A percentile compares a stretch with the other conserved stretches of the same genome.
Conservation (phyloP, 2,113 vertebrate species). For the Macrotis lagotis region DNA sequence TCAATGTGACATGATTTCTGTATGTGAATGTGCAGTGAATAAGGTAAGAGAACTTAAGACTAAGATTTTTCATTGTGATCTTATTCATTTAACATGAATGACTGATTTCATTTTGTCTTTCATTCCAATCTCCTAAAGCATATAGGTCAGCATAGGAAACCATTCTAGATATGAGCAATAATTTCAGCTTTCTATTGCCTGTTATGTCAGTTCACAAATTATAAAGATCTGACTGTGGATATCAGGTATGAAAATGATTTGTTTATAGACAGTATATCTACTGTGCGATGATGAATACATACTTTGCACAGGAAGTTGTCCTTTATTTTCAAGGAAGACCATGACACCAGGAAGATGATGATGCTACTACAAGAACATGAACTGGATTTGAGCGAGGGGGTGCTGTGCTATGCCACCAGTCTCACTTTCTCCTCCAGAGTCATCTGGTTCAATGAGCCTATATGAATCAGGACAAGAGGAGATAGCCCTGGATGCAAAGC, state of each 20-base stretch:
- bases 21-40: not conserved
- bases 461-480: no score
- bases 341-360: no score
- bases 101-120: not conserved
- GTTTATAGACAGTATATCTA: not conserved
- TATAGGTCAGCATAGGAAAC: not conserved
- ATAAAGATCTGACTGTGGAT: not conserved
- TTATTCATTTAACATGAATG: conserved; percentile 6
- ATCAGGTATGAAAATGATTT: not conserved
- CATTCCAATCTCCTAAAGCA: not conserved
- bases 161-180: not conserved
- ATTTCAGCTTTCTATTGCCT: not conserved
- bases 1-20: not conserved
- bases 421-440: no score
- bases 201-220: not conserved
- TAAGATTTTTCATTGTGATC: not conserved
- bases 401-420: no score
- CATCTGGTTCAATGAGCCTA: no score
- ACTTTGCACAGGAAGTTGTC: not conserved
- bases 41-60: not conserved
- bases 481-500: no score
- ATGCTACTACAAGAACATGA: no score
- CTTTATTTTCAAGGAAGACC: no score
- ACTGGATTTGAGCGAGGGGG: no score
- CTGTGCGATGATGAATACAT: not conserved